Evolutionary conservation across 2,797 vertebrate genomes (phyloP), one percentile per base, ranked within the genome.

Genomic region (Cossypha dichroa): DNA sequence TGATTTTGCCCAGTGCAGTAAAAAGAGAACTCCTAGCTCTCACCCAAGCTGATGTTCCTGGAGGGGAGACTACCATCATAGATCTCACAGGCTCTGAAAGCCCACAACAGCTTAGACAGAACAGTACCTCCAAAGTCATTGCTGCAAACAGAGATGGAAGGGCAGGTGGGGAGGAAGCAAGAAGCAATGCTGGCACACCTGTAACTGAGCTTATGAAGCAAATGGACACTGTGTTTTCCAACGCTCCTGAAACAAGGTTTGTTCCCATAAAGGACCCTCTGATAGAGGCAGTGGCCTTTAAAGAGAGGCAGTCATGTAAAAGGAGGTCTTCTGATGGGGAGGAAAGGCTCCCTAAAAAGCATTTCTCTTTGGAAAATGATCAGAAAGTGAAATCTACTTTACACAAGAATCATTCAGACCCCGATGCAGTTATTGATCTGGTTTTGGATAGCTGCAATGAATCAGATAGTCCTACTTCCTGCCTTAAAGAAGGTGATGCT

Each of bases 131-230:
- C 38, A 72, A 80, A 55, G 69, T 5, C 22, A 26, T 20, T 11
- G 6, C 79, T 67, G 11, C 85, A 80, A 87, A 68, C 38, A 81
- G 43, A 59, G 95, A 93, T 56, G 92, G 76, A 81, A 82, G 25
- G 68, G 38, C 81, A 55, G 43, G 33, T 49, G 67, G 56, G 55
- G 97, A 98, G 76, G 97, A 98, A 95, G 98, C 98, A 80, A 99
- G 99, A 90, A 98, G 98, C 10, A 98, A 97, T 87, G 99, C 98
- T 22, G 98, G 98, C 87, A 99, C 99, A 16, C 99, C 99, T 1
- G 98, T 99, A 92, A 99, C 99, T 2, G 99, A 99, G 87, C 99
- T 99, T 63, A 99, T 99, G 63, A 98, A 98, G 88, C 98, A 98
- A 82, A 99, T 99, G 97, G 98, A 99, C 87, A 96, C 98, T 3